Conservation (phyloP, 2,888 invertebrate genomes). For the Eucera pruinosa region DNA sequence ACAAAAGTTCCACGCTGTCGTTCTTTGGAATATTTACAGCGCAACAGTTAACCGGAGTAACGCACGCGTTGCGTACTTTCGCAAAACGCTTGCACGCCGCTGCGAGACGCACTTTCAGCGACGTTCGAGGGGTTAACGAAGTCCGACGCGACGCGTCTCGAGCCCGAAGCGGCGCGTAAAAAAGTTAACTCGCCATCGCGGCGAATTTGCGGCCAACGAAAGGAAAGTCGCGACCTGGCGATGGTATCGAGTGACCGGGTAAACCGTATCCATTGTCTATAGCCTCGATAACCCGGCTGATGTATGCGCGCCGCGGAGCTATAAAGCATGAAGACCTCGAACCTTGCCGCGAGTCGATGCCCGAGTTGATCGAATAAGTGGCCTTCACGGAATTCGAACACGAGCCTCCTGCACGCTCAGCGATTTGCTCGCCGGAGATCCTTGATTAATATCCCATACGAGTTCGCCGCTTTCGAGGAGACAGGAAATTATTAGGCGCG, state of each 20-base stretch:
- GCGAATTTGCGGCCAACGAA: background rate
- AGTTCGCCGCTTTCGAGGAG: conserved; percentile 12
- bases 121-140: too few species aligned
- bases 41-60: too few species aligned
- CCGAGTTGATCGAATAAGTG: conserved; percentile 55
- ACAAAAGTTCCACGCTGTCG: too few species aligned
- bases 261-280: conserved; percentile 27
- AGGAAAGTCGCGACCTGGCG: background rate
- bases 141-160: too few species aligned
- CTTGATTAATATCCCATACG: conserved; percentile 42
- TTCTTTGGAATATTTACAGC: too few species aligned
- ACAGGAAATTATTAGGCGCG: conserved; percentile 21
- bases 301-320: conserved; percentile 18
- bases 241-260: conserved; percentile 14
- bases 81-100: too few species aligned
- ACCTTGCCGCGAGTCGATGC: conserved; percentile 51
- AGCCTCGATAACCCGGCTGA: conserved; percentile 38
- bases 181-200: conserved; percentile 7
- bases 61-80: too few species aligned
- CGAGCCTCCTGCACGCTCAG: conserved; percentile 28
- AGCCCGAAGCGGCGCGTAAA: background rate
- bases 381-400: conserved; percentile 54
- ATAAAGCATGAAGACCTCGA: conserved; percentile 35
- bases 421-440: conserved; percentile 44
- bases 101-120: too few species aligned